Percentiles rank a stretch among this genome's conserved stretches.
phyloP scores from a whole-genome alignment of 2,888 invertebrate species.

The Oscheius sp. region DNA sequence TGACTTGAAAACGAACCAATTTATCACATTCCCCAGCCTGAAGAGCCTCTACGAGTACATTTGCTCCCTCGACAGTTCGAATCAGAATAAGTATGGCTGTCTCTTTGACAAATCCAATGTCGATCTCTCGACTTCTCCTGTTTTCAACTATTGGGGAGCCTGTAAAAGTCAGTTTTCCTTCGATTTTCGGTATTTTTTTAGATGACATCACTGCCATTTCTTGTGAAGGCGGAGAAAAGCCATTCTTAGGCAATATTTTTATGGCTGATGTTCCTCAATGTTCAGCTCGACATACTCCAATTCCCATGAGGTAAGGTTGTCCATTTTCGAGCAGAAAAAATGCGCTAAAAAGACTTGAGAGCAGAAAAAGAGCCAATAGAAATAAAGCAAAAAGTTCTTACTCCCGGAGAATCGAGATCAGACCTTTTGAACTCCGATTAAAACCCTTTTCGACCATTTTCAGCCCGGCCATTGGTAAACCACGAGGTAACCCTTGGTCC shows the following conservation, averaged over 20 bases:
- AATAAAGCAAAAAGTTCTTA: no score
- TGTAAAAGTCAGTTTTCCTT: constrained; percentile 19
- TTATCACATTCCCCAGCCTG: constrained; percentile 26
- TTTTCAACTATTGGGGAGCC: constrained; percentile 36
- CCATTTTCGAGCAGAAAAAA: no score
- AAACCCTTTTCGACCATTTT: no score
- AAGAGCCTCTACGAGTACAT: constrained; percentile 16
- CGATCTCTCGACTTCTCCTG: constrained; percentile 21
- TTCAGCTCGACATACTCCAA: constrained; percentile 7
- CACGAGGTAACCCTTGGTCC: no score
- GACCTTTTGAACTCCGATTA: no score
- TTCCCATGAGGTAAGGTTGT: no score
- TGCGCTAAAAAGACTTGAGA: no score
- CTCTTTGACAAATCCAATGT: constrained; percentile 13
- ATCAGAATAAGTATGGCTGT: constrained; percentile 30
- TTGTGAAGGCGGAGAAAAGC: constrained; percentile 1
- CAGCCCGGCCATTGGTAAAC: no score
- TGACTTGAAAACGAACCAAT: neutral
- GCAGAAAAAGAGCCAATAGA: no score
- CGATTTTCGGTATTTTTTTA: neutral
- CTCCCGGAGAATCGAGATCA: no score
- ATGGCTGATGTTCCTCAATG: neutral
- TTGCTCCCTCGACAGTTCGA: neutral
- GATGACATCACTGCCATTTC: neutral
- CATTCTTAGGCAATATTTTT: neutral